Evolutionary conservation across 2,888 invertebrate species (phyloP), one percentile per base, ranked within the genome.

Genomic region (Podotricha telesiphe): DNA sequence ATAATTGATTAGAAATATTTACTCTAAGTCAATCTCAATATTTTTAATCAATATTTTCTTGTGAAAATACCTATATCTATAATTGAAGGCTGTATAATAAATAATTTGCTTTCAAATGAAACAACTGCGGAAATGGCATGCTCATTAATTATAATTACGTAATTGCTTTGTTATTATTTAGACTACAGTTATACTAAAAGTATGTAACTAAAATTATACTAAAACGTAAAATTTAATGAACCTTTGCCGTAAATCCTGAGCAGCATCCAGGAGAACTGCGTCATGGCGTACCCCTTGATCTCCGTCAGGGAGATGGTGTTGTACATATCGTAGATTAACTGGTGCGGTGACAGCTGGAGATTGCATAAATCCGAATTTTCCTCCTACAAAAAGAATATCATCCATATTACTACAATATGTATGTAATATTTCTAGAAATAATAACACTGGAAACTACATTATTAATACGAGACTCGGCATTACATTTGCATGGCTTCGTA

Each of bases 261-360:
- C 73, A 98, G 92, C 95, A 97, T 96, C 94, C 96, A 98, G 0
- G 97, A 96, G 90, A 97, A 98, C 84, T 98, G 97, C 93, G 97
- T 95, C 96, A 98, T 97, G 42, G 96, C 95, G 85, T 96, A 97
- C 1, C 97, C 98, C 87, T 97, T 97, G 77, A 98, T 94, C 93
- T 98, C 97, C 0, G 97, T 95, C 45, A 97, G 87, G 0, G 97
- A 95, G 70, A 98, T 95, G 0, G 96, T 95, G 79, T 95, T 95
- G 90, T 97, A 97, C 75, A 97, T 93, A 82, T 96, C 96, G 83
- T 95, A 96, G 28, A 97, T 92, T 69, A 97, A 93, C 87, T 97
- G 97, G 75, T 97, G 97, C 0, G 96, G 95, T 0, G 97, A 97
- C 87, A 97, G 95, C 75, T 95, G 94, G 22, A 96, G 92, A 74